Evolutionary conservation across 2,888 invertebrate species (phyloP).

Genomic region (Creontiades dilutus): DNA sequence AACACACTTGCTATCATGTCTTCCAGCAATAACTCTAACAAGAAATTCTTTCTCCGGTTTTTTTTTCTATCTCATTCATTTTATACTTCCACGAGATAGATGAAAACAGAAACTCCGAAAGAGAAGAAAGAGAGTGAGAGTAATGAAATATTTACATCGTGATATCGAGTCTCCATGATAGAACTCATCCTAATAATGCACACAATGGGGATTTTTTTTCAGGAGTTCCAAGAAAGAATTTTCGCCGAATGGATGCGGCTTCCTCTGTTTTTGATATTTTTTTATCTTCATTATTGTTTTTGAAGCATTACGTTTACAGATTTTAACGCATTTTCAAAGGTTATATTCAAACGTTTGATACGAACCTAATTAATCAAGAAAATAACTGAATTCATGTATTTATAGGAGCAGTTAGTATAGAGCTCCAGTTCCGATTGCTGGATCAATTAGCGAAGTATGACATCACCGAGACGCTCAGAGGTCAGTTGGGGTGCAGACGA

Average conservation of each 20-base stretch:
- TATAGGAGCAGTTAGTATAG: too few species aligned
- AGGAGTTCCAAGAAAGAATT: too few species aligned
- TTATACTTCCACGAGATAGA: constrained; percentile 17
- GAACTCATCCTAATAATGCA: neutral
- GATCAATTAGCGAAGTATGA: neutral
- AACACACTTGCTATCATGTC: constrained; percentile 68
- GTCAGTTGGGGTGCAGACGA: constrained; percentile 8
- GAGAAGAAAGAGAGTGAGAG: neutral
- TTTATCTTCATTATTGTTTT: too few species aligned
- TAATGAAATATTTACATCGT: constrained; percentile 20
- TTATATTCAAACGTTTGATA: too few species aligned
- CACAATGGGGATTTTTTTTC: too few species aligned
- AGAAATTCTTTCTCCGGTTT: constrained; percentile 43
- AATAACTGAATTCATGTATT: too few species aligned
- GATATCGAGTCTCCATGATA: constrained; percentile 15
- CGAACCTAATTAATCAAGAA: too few species aligned
- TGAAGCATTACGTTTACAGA: too few species aligned
- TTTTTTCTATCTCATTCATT: constrained; percentile 27
- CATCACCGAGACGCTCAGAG: neutral
- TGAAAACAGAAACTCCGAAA: neutral
- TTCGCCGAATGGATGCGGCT: too few species aligned
- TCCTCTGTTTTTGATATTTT: too few species aligned
- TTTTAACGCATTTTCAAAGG: too few species aligned
- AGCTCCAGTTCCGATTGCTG: neutral
- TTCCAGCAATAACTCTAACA: constrained; percentile 60